Base-by-base conservation (phyloP, 2,888 invertebrate species). In the Margaritifera margaritifera region DNA sequence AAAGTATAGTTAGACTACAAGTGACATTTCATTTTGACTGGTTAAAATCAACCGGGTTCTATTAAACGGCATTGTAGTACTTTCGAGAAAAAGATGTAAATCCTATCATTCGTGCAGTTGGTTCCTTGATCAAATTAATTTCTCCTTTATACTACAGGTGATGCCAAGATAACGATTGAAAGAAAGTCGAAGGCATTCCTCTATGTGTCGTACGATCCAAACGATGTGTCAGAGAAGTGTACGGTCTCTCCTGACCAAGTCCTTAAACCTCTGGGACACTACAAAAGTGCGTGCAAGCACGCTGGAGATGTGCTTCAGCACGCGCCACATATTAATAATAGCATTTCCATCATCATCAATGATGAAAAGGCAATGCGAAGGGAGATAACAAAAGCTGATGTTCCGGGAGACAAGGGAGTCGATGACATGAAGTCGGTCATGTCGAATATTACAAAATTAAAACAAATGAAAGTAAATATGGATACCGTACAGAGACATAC, bases 401-500 rank as follows among this genome's bases (percentile, higher is more conserved):
- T 84, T 18, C 63, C 76, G 8, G 68, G 69, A 11, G 69, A 65
- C 6, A 72, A 80, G 6, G 80, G 78, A 19, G 79, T 83, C n/a
- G 77, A 78, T 25, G 80, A 79, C 0, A 74, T 83, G 66, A 79
- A 79, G 25, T 67, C 66, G 4, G 79, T 82, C 52, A 64, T 76
- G 2, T 81, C 82, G 6, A 86, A 86, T 70, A 78, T 86, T 24
- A 77, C 74, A 50, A 79, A 78, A 55, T 65, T 86, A 27, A 69
- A 80, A 8, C 69, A 74, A n/a, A 70, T 86, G 27, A 78, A 80
- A 0, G 79, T 71, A 2, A 75, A 75, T 3, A 71, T 82, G 8
- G 81, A 83, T 51, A 81, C 80, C 2, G 79, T 85, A 11, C 77
- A 79, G 65, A 75, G 77, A 53, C 80, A 82, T 67, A 79, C 80